Base-by-base conservation (phyloP, 1,140 invertebrate genomes). In the Monochamus saltuarius region DNA sequence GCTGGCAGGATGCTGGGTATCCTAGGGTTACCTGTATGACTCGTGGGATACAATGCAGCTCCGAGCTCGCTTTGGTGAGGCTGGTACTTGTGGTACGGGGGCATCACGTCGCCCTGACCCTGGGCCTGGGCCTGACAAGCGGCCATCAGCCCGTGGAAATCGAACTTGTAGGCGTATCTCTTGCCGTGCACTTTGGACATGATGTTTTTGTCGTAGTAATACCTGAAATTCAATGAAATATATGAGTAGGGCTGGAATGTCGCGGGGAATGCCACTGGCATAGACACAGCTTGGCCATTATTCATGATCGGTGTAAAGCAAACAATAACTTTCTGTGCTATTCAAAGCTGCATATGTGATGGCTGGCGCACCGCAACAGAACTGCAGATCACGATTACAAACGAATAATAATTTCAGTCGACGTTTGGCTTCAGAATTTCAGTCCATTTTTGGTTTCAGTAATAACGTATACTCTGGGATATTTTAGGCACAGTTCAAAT, bases 191-290 rank as follows among this genome's bases (percentile, higher is more conserved):
- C 92, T 82, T 95, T 96, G 54, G 88, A 92, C 91, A 98, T 96
- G 66, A 98, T 92, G 72, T 97, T 96, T 79, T 98, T 98, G 81
- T 99, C 96, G 79, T 99, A 99, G 75, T 99, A 99, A 75, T 98
- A 99, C 72, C 92, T 92, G 80, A 7, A 82, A 82, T 29, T 29
- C 57, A 61, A 42, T 68, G 67, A 60, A 64, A 39, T 8, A n/a
- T n/a, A n/a, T 6, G n/a, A 11, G 8, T 40, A 11, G 39, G n/a
- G 39, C 11, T 7, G 39, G 9, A 40, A n/a, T 40, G 39, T 4
- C n/a, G 39, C n/a, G n/a, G n/a, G n/a, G n/a, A n/a, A n/a, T n/a
- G n/a, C n/a, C n/a, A n/a, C n/a, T n/a, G n/a, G n/a, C n/a, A n/a
- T n/a, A n/a, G n/a, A n/a, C n/a, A n/a, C n/a, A n/a, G n/a, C n/a